phyloP scores from a whole-genome alignment of 1,140 invertebrate genomes.

The Eriocheir sinensis region DNA sequence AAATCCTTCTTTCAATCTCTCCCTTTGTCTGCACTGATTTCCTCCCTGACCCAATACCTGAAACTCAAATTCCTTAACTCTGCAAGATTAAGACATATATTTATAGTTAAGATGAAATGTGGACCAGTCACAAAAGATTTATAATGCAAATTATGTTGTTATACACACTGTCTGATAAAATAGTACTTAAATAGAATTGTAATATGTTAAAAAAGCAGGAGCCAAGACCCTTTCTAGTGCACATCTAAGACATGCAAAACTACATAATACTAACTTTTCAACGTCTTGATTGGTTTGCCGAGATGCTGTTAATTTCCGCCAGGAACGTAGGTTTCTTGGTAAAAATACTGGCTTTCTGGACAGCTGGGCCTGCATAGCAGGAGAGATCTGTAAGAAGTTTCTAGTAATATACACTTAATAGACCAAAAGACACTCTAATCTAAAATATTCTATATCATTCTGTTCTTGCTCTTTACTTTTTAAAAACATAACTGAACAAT shows the following conservation, averaged over 20 bases:
- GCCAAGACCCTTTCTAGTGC: not conserved
- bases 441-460: too few relatives aligned
- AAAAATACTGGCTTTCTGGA: slow-evolving; percentile 86
- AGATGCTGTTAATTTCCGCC: slow-evolving; percentile 74
- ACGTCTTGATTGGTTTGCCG: slow-evolving; percentile 64
- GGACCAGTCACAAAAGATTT: too few relatives aligned
- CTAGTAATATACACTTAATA: slow-evolving; percentile 31
- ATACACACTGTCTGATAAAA: not conserved
- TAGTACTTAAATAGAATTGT: not conserved
- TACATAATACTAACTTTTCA: slow-evolving; percentile 61
- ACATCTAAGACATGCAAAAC: slow-evolving; percentile 24
- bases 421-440: too few relatives aligned
- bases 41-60: too few relatives aligned
- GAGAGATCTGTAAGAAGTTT: slow-evolving; percentile 72
- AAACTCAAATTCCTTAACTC: too few relatives aligned
- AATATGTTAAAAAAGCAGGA: not conserved
- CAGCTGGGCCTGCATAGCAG: slow-evolving; percentile 80
- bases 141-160: not conserved
- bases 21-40: too few relatives aligned
- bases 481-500: too few relatives aligned
- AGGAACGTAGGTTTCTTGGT: slow-evolving; percentile 85
- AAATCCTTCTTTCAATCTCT: too few relatives aligned
- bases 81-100: too few relatives aligned
- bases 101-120: too few relatives aligned
- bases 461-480: too few relatives aligned